A percentile compares a stretch with the other conserved stretches of the same genome.
Conservation (phyloP, 2,797 vertebrate species). For the Carcharodon carcharias region DNA sequence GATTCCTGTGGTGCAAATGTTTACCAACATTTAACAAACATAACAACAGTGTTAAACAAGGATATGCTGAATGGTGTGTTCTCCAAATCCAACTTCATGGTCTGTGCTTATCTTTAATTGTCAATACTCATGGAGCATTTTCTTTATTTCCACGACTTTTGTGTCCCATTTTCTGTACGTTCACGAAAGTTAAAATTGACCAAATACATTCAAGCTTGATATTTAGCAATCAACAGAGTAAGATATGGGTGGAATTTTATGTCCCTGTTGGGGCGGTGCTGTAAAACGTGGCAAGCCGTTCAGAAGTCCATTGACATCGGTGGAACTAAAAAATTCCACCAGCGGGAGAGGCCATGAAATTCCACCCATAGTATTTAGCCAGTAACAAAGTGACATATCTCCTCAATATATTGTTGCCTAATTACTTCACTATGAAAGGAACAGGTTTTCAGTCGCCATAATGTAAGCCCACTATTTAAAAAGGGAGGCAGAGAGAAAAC, state of each 20-base stretch:
- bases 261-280: too few species aligned
- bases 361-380: not conserved
- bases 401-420: not conserved
- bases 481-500: too few species aligned
- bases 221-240: too few species aligned
- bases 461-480: too few species aligned
- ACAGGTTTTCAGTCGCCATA: not conserved
- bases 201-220: too few species aligned
- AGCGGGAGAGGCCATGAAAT: too few species aligned
- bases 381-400: not conserved
- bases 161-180: not conserved
- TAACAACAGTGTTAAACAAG: not conserved
- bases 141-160: not conserved
- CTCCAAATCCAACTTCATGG: not conserved
- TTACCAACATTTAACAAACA: not conserved
- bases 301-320: too few species aligned
- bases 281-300: too few species aligned
- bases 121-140: not conserved
- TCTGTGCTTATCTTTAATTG: not conserved
- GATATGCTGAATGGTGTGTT: not conserved
- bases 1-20: not conserved
- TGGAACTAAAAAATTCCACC: too few species aligned
- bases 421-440: not conserved
- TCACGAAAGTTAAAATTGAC: not conserved
- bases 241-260: too few species aligned